These are phyloP conservation scores for Cebus imitator DNA, from an alignment of 2,113 vertebrate genomes.

Conservation along the genomic window DNA sequence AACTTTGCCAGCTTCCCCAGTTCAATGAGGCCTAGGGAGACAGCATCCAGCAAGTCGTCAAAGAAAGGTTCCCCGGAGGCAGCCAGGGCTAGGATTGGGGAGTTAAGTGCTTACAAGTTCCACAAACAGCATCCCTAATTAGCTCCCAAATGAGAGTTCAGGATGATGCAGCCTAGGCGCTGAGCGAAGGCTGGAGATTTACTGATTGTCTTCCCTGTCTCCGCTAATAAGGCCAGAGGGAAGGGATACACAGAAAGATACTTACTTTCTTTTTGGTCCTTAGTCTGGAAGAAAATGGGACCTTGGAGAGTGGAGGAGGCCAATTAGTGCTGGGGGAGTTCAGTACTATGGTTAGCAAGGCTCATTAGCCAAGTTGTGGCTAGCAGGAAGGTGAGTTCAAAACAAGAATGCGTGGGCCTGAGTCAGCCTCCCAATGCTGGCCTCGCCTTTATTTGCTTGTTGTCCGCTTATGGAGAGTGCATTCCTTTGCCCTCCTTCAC, in stretches of 20 bases:
- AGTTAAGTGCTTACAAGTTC: neutral
- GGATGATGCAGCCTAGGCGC: neutral
- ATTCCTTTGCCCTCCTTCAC: neutral
- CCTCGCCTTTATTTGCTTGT: neutral
- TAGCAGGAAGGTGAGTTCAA: neutral
- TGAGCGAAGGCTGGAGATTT: neutral
- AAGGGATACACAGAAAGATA: neutral
- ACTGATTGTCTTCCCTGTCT: neutral
- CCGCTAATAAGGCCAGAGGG: constrained; percentile 62
- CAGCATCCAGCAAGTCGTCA: neutral
- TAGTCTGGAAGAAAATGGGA: neutral
- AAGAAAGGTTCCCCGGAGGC: neutral
- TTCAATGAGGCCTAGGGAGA: neutral
- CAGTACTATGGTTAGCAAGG: neutral
- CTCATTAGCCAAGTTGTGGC: constrained; percentile 12
- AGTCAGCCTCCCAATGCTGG: neutral
- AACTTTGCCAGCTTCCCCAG: neutral
- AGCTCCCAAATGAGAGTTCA: constrained; percentile 48
- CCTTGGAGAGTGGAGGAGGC: neutral
- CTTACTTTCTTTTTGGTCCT: constrained; percentile 36
- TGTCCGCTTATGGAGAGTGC: neutral
- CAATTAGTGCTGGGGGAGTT: constrained; percentile 31
- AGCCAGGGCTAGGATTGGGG: neutral
- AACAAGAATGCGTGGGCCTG: neutral
- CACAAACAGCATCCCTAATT: constrained; percentile 47